Evolutionary conservation across 2,888 invertebrate species (phyloP).

Genomic region (Euspilapteryx auroguttella): DNA sequence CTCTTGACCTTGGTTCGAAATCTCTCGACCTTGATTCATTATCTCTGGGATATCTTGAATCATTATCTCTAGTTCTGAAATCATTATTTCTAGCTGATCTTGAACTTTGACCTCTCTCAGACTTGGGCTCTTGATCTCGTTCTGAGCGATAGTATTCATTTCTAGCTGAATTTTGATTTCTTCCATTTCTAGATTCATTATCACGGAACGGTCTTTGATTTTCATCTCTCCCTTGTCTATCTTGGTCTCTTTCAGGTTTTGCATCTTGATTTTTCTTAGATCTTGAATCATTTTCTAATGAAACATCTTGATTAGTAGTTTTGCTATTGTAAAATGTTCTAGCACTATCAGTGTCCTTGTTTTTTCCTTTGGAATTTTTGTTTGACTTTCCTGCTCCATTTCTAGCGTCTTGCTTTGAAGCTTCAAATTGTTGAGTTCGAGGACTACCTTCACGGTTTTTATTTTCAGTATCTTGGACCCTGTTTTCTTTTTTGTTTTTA

Average conservation of each 20-base stretch:
- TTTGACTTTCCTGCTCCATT: conserved; percentile 5
- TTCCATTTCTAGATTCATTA: too few species aligned
- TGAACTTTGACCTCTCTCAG: too few species aligned
- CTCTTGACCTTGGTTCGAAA: too few species aligned
- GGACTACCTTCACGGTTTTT: conserved; percentile 1
- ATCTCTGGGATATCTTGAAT: neutral
- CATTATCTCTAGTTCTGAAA: neutral
- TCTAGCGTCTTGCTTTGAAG: conserved; percentile 9
- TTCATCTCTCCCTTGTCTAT: too few species aligned
- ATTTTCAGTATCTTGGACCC: conserved; percentile 6
- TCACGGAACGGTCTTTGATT: too few species aligned
- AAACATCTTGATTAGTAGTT: neutral
- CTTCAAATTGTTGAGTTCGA: neutral
- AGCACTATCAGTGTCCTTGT: conserved; percentile 28
- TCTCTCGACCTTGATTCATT: neutral
- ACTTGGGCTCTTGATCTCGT: too few species aligned
- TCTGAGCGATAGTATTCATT: too few species aligned
- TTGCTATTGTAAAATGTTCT: conserved; percentile 19
- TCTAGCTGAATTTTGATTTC: too few species aligned
- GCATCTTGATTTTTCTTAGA: too few species aligned
- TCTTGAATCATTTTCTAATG: too few species aligned
- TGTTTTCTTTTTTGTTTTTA: conserved; percentile 1
- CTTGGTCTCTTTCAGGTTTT: too few species aligned
- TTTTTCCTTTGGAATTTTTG: conserved; percentile 10
- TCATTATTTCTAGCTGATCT: neutral